Conservation (phyloP, 2,888 invertebrate species). For the Stictocephala bisonia region DNA sequence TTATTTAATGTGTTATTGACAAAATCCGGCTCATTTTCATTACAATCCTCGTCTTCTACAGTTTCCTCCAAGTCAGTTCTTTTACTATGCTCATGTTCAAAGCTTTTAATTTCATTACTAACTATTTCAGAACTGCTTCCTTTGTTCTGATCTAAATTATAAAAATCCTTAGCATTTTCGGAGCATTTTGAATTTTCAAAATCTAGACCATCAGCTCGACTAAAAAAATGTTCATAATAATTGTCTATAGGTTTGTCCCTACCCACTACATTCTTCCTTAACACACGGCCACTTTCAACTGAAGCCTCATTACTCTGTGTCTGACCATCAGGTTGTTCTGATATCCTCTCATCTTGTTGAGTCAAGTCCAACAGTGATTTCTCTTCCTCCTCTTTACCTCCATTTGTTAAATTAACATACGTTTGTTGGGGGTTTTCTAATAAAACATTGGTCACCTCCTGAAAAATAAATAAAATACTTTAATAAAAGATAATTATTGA, state of each 20-base stretch:
- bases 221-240: constrained; percentile 29
- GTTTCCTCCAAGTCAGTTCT: neutral
- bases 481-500: neutral
- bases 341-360: constrained; percentile 8
- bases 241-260: neutral
- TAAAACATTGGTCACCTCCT: constrained; percentile 18
- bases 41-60: constrained; percentile 10
- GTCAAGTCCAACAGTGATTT: constrained; percentile 26
- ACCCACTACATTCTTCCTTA: neutral
- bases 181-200: neutral
- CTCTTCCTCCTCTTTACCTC: neutral
- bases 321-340: neutral
- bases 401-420: neutral
- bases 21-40: neutral
- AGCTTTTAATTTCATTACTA: neutral
- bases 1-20: neutral
- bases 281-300: too few relatives aligned
- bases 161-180: constrained; percentile 30
- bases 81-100: neutral
- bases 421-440: neutral
- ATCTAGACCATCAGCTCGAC: constrained; percentile 18
- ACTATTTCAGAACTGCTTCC: too few relatives aligned
- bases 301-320: neutral
- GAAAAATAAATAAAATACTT: neutral
- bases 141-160: constrained; percentile 24